Evolutionary conservation across 2,797 vertebrate species (phyloP), one percentile per base, ranked within the genome.

Genomic region (Gadopsis marmoratus): DNA sequence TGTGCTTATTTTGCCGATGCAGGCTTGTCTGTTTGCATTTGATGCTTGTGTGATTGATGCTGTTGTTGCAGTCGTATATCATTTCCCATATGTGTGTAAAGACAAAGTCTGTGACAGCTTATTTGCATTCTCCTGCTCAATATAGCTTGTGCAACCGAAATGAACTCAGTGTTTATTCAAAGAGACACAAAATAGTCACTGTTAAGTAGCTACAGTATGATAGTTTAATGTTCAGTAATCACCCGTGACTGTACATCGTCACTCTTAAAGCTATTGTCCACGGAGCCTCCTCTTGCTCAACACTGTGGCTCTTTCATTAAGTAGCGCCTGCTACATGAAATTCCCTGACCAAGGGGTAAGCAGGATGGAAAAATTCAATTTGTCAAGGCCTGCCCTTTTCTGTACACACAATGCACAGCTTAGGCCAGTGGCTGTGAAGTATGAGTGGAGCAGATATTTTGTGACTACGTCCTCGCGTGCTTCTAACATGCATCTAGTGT

Each of bases 331-430:
- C 60, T 76, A 76, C 81, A 85, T 76, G 61, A 78, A 84, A 84
- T 84, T 86, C 74, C 83, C 77, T 84, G 84, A 90, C 76, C 76
- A 74, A 81, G 64, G 37, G 74, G 71, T 84, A 81, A 88, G 75
- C 60, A 84, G 78, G 75, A 88, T 87, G 71, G 84, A 90, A 79
- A 85, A 84, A 90, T 82, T 89, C 76, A 89, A 87, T 92, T 90
- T 86, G 84, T 88, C 79, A 85, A 81, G 76, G 72, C 56, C 69
- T 85, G 83, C 87, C 86, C 89, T 90, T 84, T 89, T 54, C 74
- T 50, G 65, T 67, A 31, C 76, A 81, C 84, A 86, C 88, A 87
- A 85, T 91, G 74, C 75, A 61, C 56, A 81, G 81, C 88, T 84
- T 71, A 86, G 74, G 63, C 80, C 70, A 72, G 76, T 1, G 48